Percentiles rank a stretch among this genome's conserved stretches.
Conservation (phyloP, 2,888 invertebrate species). For the Digitonthophagus gazella region DNA sequence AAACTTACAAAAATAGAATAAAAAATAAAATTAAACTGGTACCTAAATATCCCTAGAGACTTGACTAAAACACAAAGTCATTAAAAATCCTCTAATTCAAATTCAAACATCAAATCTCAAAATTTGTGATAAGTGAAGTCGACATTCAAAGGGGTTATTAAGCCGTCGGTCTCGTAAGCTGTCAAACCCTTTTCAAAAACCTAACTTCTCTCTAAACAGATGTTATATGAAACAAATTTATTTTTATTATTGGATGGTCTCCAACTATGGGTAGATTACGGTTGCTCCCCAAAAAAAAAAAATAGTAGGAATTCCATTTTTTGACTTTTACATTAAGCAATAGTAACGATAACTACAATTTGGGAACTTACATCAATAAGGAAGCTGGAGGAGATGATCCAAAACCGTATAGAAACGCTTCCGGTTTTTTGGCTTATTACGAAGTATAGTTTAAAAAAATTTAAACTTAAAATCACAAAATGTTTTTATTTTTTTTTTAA, state of each 20-base stretch:
- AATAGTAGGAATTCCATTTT: constrained; percentile 86
- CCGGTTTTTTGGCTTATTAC: constrained; percentile 84
- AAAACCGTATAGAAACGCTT: constrained; percentile 82
- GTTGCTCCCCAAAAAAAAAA: constrained; percentile 84
- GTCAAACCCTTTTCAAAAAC: too few relatives aligned
- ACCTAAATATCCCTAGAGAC: too few relatives aligned
- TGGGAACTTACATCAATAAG: constrained; percentile 86
- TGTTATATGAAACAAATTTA: too few relatives aligned
- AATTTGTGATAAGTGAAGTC: too few relatives aligned
- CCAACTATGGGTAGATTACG: constrained; percentile 83
- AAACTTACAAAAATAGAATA: too few relatives aligned
- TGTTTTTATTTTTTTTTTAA: constrained; percentile 45
- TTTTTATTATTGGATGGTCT: constrained; percentile 76
- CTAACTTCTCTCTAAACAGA: too few relatives aligned
- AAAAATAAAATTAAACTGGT: too few relatives aligned
- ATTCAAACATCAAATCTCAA: too few relatives aligned
- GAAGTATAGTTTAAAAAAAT: constrained; percentile 59
- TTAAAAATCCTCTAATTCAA: too few relatives aligned
- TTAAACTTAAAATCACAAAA: background rate
- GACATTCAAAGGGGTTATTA: too few relatives aligned
- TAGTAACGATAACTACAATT: constrained; percentile 78
- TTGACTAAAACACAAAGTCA: too few relatives aligned
- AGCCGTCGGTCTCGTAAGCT: too few relatives aligned
- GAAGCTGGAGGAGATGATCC: constrained; percentile 86
- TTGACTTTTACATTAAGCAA: constrained; percentile 77